Evolutionary conservation across 1,140 invertebrate species (phyloP).

Genomic region (Protaetia brevitarsis): DNA sequence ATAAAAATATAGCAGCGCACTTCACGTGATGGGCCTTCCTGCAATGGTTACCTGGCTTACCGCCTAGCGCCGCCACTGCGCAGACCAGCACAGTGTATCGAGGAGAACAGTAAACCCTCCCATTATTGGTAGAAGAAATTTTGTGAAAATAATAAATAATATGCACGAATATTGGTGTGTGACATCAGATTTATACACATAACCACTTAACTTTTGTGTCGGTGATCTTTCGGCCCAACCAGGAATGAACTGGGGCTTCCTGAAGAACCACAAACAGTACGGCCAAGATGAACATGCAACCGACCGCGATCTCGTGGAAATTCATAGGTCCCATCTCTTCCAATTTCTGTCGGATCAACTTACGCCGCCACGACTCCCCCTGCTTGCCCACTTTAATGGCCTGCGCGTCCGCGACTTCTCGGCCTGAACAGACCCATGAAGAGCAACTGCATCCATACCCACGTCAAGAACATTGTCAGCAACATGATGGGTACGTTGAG

Average conservation of each 20-base stretch:
- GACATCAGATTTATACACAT: too few species aligned
- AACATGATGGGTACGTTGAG: constrained; percentile 66
- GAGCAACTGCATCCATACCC: constrained; percentile 68
- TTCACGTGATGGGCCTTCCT: too few species aligned
- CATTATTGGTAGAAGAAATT: too few species aligned
- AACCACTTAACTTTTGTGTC: constrained; percentile 44
- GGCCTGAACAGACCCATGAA: constrained; percentile 70
- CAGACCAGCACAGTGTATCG: too few species aligned
- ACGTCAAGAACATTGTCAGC: constrained; percentile 67
- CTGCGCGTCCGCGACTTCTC: constrained; percentile 43
- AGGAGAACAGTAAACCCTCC: too few species aligned
- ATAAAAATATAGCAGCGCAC: too few species aligned
- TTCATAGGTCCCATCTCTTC: constrained; percentile 72
- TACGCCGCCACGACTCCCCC: constrained; percentile 61
- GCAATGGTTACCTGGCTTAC: too few species aligned
- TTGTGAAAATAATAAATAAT: too few species aligned
- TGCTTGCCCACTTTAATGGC: constrained; percentile 41
- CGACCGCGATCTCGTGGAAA: constrained; percentile 76
- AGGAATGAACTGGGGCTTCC: constrained; percentile 76
- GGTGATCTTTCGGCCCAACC: constrained; percentile 71
- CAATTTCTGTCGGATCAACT: constrained; percentile 70
- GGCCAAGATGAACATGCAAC: constrained; percentile 72
- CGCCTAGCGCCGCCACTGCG: too few species aligned
- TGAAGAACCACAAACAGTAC: constrained; percentile 86
- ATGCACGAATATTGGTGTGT: too few species aligned